Evolutionary conservation across 64 coral and sea anemone genomes (phyloP), one percentile per base, ranked within the genome.

Genomic region (Anthopleura sola): DNA sequence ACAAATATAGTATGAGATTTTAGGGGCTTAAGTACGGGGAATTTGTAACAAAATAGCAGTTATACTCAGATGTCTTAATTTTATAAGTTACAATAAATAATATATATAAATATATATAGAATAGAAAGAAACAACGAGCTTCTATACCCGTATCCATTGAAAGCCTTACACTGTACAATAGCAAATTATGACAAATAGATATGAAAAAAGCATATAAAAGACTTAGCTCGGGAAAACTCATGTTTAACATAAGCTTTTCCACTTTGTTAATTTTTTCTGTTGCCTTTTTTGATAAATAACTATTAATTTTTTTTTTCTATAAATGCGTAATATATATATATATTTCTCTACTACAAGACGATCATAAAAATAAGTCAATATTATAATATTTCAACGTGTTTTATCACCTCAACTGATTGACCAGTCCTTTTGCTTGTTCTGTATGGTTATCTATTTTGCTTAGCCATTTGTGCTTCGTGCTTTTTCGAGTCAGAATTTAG

Each of bases 21-120:
- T 85, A 86, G 88, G 82, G 75, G 47, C 87, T 64, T 87, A 56
- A 83, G 48, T 18, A 60, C 9, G 19, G 55, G 82, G 50, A 57
- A 83, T 89, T 92, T 83, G 86, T 96, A 96, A 96, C 94, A 96
- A 96, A 96, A 96, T 96, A 96, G 90, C 85, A 82, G 86, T 96
- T 96, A 96, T 96, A 53, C 50, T 53, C 50, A 83, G 85, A 87
- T n/a, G n/a, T n/a, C 37, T 83, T 56, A 32, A 83, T 56, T 86
- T 96, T 92, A 96, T 96, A 96, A 96, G 94, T 96, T 96, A 96
- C 86, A 96, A 96, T 92, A 96, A 92, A 96, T 96, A 96, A 96
- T 96, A 92, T 89, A 96, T 96, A 71, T 96, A 96, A 96, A 96
- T 96, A 96, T 90, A 89, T 71, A 84, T 76, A 86, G 84, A 87